Percentiles rank a stretch among this genome's conserved stretches.
These are phyloP conservation scores for Rousettus madagascariensis DNA, from an alignment of 2,797 vertebrate genomes.

Conservation along the genomic window DNA sequence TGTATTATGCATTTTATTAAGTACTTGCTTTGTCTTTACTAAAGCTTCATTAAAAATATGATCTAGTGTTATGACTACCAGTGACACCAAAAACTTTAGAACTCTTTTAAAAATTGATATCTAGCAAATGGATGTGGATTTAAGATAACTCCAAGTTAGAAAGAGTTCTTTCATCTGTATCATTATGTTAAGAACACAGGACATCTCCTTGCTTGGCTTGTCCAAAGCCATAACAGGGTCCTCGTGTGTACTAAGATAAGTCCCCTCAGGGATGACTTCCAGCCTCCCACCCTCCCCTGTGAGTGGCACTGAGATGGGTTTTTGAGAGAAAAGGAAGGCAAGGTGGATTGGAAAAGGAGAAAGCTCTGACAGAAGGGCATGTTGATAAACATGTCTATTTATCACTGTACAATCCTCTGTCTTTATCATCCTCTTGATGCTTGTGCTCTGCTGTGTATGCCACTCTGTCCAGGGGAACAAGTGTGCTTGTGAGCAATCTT, in stretches of 20 bases:
- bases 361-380: background rate
- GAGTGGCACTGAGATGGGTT: background rate
- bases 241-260: background rate
- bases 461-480: background rate
- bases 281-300: background rate
- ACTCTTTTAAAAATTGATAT: background rate
- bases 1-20: background rate
- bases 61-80: background rate
- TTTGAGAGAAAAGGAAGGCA: background rate
- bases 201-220: background rate
- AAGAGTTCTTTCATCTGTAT: background rate
- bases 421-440: background rate
- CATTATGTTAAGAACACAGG: background rate
- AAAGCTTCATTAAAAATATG: background rate
- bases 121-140: background rate
- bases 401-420: background rate
- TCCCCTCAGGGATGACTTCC: background rate
- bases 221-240: background rate
- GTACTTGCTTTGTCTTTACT: background rate
- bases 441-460: background rate
- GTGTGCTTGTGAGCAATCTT: background rate
- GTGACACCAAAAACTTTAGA: background rate
- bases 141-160: background rate
- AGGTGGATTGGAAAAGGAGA: background rate
- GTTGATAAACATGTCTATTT: background rate